Conservation (phyloP, 2,797 vertebrate species). For the Tadarida brasiliensis region DNA sequence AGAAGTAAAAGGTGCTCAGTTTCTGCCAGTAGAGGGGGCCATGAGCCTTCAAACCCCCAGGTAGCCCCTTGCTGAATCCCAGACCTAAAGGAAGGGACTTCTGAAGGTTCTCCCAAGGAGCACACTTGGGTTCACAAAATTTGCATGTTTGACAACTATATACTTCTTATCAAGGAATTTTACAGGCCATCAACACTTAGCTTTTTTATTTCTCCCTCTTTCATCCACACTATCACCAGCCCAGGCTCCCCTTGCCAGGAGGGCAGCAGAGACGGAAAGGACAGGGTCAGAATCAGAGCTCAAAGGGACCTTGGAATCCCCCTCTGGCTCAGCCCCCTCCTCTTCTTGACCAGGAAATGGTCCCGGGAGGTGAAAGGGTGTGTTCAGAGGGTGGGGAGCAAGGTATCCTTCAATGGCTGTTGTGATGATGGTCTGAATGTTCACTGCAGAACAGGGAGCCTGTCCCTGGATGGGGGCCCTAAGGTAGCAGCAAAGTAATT, state of each 20-base stretch:
- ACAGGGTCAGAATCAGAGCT: constrained; percentile 4
- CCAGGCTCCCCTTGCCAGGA: background rate
- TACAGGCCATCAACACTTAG: constrained; percentile 69
- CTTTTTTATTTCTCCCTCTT: constrained; percentile 64
- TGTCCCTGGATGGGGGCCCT: background rate
- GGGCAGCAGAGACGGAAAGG: background rate
- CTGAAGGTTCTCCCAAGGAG: constrained; percentile 50
- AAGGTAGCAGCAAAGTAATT: background rate
- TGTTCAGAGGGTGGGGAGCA: too few relatives aligned
- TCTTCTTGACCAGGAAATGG: background rate
- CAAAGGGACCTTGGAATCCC: background rate
- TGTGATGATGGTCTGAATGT: background rate
- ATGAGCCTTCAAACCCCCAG: constrained; percentile 24
- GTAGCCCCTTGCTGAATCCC: rapidly evolving
- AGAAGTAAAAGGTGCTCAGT: background rate
- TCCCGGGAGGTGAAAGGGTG: background rate
- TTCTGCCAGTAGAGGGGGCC: constrained; percentile 71
- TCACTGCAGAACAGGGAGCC: background rate
- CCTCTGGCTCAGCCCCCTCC: background rate
- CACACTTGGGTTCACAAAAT: constrained; percentile 57
- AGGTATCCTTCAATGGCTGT: rapidly evolving
- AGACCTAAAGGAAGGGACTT: constrained; percentile 21
- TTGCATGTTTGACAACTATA: constrained; percentile 75
- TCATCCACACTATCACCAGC: constrained; percentile 41
- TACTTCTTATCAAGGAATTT: constrained; percentile 70